These are phyloP conservation scores for Cryptotis parvus DNA, from an alignment of 2,113 vertebrate species.

Conservation along the genomic window DNA sequence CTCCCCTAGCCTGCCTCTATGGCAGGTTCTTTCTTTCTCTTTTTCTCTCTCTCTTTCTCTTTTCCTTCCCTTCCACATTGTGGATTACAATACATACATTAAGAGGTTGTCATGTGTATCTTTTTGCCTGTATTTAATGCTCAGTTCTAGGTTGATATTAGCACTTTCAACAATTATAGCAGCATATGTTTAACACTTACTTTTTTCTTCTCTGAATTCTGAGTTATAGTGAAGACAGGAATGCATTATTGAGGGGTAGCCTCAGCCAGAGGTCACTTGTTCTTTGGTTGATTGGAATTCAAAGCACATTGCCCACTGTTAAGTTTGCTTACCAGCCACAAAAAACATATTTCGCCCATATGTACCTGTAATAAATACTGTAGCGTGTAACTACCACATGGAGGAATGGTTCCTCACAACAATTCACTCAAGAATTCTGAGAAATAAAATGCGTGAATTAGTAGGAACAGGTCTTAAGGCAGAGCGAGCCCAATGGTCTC, in stretches of 20 bases:
- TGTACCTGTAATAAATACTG: constrained; percentile 49
- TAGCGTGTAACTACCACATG: constrained; percentile 27
- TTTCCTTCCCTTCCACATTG: too few relatives aligned
- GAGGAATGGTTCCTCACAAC: constrained; percentile 39
- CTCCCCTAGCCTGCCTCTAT: too few relatives aligned
- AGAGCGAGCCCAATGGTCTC: not conserved
- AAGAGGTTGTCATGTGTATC: too few relatives aligned
- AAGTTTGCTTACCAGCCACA: constrained; percentile 5
- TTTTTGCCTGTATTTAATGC: too few relatives aligned
- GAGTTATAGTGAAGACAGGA: constrained; percentile 59
- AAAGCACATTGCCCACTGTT: constrained; percentile 52
- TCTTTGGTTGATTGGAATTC: constrained; percentile 69
- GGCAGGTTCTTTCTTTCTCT: too few relatives aligned
- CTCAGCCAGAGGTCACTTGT: constrained; percentile 60
- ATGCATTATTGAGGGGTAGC: not conserved
- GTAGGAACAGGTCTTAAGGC: not conserved
- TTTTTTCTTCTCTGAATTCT: constrained; percentile 29
- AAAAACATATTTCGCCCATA: constrained; percentile 51
- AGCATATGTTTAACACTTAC: not conserved
- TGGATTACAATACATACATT: too few relatives aligned
- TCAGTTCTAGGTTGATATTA: too few relatives aligned
- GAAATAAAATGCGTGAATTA: constrained; percentile 42
- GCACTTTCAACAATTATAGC: too few relatives aligned
- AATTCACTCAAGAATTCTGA: constrained; percentile 43
- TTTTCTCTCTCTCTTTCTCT: too few relatives aligned